These are phyloP conservation scores for Chauna torquata DNA, from an alignment of 2,113 vertebrate species.

Conservation along the genomic window DNA sequence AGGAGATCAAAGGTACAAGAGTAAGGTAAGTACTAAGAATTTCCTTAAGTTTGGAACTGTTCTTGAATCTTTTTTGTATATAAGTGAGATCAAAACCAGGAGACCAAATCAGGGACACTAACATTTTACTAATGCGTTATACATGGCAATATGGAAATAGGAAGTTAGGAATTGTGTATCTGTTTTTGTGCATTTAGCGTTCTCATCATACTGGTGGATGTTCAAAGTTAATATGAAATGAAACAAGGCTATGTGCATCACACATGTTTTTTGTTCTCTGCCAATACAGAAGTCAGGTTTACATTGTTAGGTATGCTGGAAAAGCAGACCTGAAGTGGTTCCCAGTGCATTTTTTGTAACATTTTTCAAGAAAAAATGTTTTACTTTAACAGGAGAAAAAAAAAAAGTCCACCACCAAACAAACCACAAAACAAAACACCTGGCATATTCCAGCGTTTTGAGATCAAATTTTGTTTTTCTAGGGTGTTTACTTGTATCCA, in stretches of 20 bases:
- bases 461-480: background rate
- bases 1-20: constrained; percentile 92
- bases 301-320: background rate
- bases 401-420: background rate
- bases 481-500: background rate
- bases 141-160: background rate
- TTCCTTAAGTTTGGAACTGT: background rate
- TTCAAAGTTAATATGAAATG: background rate
- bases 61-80: background rate
- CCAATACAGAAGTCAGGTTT: constrained; percentile 2
- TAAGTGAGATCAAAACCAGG: background rate
- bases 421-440: background rate
- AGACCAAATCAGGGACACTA: background rate
- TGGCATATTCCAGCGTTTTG: background rate
- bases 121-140: background rate
- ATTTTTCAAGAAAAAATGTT: background rate
- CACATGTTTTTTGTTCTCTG: background rate
- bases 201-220: background rate
- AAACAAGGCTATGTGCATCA: background rate
- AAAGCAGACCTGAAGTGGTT: constrained; percentile 1
- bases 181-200: background rate
- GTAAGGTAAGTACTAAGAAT: constrained; percentile 84
- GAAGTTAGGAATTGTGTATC: background rate
- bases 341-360: background rate
- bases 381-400: background rate